These are phyloP conservation scores for Anas georgica DNA, from an alignment of 2,797 vertebrate species.

Conservation along the genomic window DNA sequence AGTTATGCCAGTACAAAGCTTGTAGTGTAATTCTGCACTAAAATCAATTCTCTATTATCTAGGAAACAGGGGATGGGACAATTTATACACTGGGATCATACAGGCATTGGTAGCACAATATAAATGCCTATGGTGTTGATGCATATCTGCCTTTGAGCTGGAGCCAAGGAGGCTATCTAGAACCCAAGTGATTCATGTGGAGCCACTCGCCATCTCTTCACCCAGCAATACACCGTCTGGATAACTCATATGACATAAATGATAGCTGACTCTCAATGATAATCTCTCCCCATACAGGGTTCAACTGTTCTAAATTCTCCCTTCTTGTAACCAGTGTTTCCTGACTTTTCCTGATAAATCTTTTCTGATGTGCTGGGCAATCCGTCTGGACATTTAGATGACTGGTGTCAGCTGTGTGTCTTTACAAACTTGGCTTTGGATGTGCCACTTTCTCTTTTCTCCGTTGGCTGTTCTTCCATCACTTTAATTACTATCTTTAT, in stretches of 20 bases:
- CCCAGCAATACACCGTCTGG: not conserved
- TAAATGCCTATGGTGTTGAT: not conserved
- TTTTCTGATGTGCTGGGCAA: not conserved
- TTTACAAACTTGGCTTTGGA: not conserved
- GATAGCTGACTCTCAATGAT: not conserved
- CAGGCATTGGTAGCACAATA: not conserved
- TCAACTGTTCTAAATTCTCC: not conserved
- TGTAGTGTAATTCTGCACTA: not conserved
- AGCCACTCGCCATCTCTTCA: not conserved
- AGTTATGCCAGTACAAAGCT: not conserved
- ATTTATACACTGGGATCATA: not conserved
- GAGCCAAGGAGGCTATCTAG: not conserved
- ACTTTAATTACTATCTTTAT: not conserved
- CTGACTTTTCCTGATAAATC: constrained; percentile 11
- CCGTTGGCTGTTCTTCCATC: not conserved
- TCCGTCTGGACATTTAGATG: not conserved
- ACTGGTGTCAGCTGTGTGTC: not conserved
- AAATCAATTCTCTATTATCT: not conserved
- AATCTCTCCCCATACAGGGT: not conserved
- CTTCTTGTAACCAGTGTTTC: not conserved
- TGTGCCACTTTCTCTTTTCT: not conserved
- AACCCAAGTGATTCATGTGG: fast-evolving
- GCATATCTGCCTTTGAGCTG: not conserved
- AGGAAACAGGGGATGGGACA: not conserved
- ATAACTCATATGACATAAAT: not conserved